A percentile compares a stretch with the other conserved stretches of the same genome.
These are phyloP conservation scores for Hirtodrosophila confusa DNA, from an alignment of 2,888 invertebrate genomes.

Conservation along the genomic window DNA sequence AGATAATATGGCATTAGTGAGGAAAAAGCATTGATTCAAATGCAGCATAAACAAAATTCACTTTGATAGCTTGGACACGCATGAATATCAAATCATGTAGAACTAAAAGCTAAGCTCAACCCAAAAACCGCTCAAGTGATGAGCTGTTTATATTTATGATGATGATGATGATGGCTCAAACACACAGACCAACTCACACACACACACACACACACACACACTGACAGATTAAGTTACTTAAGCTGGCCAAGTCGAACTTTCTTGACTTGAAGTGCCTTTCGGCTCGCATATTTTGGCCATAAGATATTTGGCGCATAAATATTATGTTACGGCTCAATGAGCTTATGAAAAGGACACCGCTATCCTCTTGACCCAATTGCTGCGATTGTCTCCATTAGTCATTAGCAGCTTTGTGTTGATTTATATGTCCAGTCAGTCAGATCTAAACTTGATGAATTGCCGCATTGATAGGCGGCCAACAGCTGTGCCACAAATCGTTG, in stretches of 20 bases:
- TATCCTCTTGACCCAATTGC: slow-evolving; percentile 9
- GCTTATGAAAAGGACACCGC: slow-evolving; percentile 37
- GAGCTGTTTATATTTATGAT: slow-evolving; percentile 71
- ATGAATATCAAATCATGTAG: slow-evolving; percentile 71
- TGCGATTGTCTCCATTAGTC: slow-evolving; percentile 69
- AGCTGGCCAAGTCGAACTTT: slow-evolving; percentile 39
- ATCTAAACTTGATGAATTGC: slow-evolving; percentile 45
- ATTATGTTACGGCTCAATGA: slow-evolving; percentile 70
- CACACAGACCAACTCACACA: slow-evolving; percentile 12
- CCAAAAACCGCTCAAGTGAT: slow-evolving; percentile 52
- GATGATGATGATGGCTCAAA: slow-evolving; percentile 33
- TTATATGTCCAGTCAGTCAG: slow-evolving; percentile 13
- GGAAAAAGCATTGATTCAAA: slow-evolving; percentile 50
- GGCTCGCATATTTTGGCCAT: slow-evolving; percentile 52
- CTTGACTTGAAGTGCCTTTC: slow-evolving; percentile 52
- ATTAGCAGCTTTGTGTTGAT: slow-evolving; percentile 58
- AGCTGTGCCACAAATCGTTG: slow-evolving; percentile 7
- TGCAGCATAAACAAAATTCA: slow-evolving; percentile 56
- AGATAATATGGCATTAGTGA: slow-evolving; percentile 33
- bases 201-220: slow-evolving; percentile 18
- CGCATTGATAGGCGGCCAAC: slow-evolving; percentile 12
- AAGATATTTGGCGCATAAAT: slow-evolving; percentile 65
- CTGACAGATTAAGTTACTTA: slow-evolving; percentile 58
- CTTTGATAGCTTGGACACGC: slow-evolving; percentile 51
- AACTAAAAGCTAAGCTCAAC: slow-evolving; percentile 62